Evolutionary conservation across 1,140 invertebrate species (phyloP), one percentile per base, ranked within the genome.

Genomic region (Penaeus indicus): DNA sequence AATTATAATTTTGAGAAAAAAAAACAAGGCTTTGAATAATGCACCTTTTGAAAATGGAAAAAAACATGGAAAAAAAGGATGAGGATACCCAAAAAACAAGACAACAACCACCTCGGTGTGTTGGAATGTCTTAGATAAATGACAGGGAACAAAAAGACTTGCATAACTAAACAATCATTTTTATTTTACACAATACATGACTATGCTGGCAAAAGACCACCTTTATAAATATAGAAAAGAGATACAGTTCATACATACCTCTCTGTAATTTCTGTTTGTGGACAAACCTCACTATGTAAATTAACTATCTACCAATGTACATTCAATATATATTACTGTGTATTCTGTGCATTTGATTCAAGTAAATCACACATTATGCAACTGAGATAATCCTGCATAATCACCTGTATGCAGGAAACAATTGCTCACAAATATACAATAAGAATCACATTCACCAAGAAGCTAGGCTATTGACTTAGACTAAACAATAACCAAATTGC

Each of bases 201-300:
- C 87, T 88, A 88, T 88, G 87, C 42, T 88, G 87, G 87, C 87
- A 88, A 88, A 88, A 88, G 87, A 88, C 87, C 87, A 88, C 87
- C 78, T 88, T 88, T 88, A 88, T 88, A 88, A 88, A 88, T 88
- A 88, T 88, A 88, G 87, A 88, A 88, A 88, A 88, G 87, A 88
- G 87, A 88, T 88, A 86, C 77, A 84, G 81, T 78, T 88, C 87
- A 88, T 84, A 78, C 79, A 84, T 88, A 88, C 81, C 87, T 88
- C 72, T 75, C 64, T 84, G 79, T 84, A 64, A 78, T 77, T 88
- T 83, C 69, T 88, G 87, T 69, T 63, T 84, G 75, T 88, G 81
- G 81, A 88, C 87, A 88, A 84, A 88, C 82, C 81, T 88, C 47
- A 54, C 54, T 54, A 54, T 87, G 85, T 82, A 87, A 80, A 77